A percentile compares a stretch with the other conserved stretches of the same genome.
phyloP scores from a whole-genome alignment of 2,113 vertebrate genomes.

The Lethenteron camtschaticum region DNA sequence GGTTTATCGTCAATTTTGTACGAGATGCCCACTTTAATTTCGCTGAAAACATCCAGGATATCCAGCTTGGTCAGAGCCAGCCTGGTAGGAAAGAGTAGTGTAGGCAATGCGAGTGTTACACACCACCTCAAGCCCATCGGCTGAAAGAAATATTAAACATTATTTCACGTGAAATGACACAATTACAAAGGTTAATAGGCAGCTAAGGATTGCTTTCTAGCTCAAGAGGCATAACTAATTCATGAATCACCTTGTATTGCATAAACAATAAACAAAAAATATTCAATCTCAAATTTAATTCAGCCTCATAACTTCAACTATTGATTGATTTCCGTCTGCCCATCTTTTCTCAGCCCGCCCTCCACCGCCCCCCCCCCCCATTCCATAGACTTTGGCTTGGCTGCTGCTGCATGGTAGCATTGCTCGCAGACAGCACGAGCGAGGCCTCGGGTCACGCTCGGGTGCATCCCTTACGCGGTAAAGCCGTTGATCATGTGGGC shows the following conservation, averaged over 20 bases:
- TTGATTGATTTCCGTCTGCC: not conserved
- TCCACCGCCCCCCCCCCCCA: not conserved
- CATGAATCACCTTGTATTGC: too few relatives aligned
- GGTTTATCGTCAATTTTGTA: conserved; percentile 59
- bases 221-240: too few relatives aligned
- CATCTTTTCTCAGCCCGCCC: not conserved
- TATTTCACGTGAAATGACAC: too few relatives aligned
- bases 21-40: conserved; percentile 74
- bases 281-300: too few relatives aligned
- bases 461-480: conserved; percentile 26
- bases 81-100: conserved; percentile 19
- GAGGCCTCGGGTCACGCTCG: not conserved
- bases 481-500: conserved; percentile 51
- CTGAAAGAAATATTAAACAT: too few relatives aligned
- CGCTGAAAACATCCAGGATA: conserved; percentile 64
- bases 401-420: too few relatives aligned
- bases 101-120: too few relatives aligned
- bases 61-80: conserved; percentile 91
- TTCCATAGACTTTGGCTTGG: not conserved
- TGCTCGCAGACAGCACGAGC: not conserved
- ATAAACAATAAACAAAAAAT: too few relatives aligned
- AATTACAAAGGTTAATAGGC: too few relatives aligned
- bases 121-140: too few relatives aligned
- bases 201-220: too few relatives aligned
- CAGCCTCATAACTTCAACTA: too few relatives aligned